Evolutionary conservation across 2,113 vertebrate species (phyloP), one percentile per base, ranked within the genome.

Genomic region (Raphicerus campestris): DNA sequence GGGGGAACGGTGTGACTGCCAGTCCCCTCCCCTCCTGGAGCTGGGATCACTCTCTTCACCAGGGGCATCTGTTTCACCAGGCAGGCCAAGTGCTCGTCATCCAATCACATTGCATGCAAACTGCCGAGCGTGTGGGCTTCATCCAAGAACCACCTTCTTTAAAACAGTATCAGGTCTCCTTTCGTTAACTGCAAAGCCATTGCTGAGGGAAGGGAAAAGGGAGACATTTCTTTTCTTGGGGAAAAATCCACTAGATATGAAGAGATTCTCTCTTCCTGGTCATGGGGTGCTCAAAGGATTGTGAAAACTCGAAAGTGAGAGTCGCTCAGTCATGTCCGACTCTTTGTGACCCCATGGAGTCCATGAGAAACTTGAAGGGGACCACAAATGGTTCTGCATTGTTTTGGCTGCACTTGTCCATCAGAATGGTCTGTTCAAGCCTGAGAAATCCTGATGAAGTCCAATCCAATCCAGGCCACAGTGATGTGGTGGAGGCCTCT

Each of bases 1-100:
- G 7, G 2, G 1, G 16, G 39, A 0, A 10, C 32, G 66, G 42
- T 49, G 26, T 28, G 30, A 8, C 6, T 1, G 3, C 45, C 16
- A 49, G 14, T 7, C 26, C n/a, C 2, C 20, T 53, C 11, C 14
- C 56, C 19, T 45, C 77, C 4, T 13, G 47, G 47, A 49, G 39
- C 63, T 17, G 42, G 14, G 42, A 11, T 5, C 17, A 7, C 24
- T 35, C 11, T 83, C 24, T 9, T 20, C 42, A 26, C 8, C 22
- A 51, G 30, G 86, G 22, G 26, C 49, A 53, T 55, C 70, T 35
- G 42, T 49, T n/a, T 39, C 66, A n/a, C 1, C 1, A 80, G 63
- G 73, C 45, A 32, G 15, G 49, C 22, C 4, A 42, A 47, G 6
- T 7, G 14, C 17, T 35, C 26, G 4, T 42, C 3, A 2, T n/a